phyloP scores from a whole-genome alignment of 2,797 vertebrate genomes.

The Lacerta bilineata region DNA sequence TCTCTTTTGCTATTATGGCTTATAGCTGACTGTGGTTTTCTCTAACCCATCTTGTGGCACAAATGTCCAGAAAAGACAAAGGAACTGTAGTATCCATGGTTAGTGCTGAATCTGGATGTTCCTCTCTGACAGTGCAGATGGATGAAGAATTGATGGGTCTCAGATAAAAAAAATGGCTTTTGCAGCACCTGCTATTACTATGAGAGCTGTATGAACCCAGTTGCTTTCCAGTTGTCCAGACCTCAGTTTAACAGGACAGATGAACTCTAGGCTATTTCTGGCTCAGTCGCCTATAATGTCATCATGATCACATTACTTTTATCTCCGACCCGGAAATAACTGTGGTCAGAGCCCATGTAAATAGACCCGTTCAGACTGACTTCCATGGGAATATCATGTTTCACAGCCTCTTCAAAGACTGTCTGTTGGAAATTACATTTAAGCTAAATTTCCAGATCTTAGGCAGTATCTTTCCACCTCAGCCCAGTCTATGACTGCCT shows the following conservation, averaged over 20 bases:
- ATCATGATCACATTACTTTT: not conserved
- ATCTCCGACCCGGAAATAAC: not conserved
- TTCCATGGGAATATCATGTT: not conserved
- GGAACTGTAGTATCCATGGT: not conserved
- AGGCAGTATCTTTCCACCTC: not conserved
- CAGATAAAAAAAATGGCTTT: not conserved
- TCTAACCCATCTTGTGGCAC: not conserved
- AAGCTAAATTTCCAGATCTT: not conserved
- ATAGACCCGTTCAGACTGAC: not conserved
- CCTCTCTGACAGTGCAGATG: not conserved
- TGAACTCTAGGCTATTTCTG: not conserved
- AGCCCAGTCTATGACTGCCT: not conserved
- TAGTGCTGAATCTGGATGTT: not conserved
- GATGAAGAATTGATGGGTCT: not conserved
- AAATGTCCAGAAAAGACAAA: not conserved
- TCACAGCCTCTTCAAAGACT: not conserved
- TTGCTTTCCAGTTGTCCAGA: slow-evolving; percentile 1
- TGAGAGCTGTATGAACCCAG: not conserved
- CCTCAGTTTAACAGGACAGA: not conserved
- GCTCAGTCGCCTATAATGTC: not conserved
- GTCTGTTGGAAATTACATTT: not conserved
- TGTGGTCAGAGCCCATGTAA: slow-evolving; percentile 4
- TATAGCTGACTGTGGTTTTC: not conserved
- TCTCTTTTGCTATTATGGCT: not conserved
- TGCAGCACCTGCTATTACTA: not conserved